A percentile compares a stretch with the other conserved stretches of the same genome.
Evolutionary conservation across 2,113 vertebrate species (phyloP).

Genomic region (Talpa occidentalis): DNA sequence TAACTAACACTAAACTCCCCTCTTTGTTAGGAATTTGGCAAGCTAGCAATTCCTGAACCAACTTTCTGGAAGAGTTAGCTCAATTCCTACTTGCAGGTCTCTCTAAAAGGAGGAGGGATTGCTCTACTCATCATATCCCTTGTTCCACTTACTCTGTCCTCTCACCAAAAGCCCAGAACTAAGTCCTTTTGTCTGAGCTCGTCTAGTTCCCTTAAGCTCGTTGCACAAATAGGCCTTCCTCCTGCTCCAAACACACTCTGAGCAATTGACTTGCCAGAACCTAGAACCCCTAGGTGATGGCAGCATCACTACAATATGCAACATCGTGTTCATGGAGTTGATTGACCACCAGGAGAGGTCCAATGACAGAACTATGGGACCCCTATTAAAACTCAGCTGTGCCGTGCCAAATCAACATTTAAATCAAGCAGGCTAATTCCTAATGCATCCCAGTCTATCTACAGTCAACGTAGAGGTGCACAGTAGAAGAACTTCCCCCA

Average conservation of each 20-base stretch:
- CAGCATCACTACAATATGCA: not conserved
- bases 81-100: not conserved
- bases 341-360: not conserved
- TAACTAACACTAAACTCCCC: slow-evolving; percentile 47
- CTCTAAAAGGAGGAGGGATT: not conserved
- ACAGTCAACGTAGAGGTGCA: not conserved
- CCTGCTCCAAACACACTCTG: not conserved
- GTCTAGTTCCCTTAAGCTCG: not conserved
- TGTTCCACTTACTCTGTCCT: not conserved
- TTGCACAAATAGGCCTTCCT: not conserved
- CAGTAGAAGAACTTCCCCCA: not conserved
- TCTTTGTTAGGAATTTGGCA: slow-evolving; percentile 58
- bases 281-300: not conserved
- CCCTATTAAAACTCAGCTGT: not conserved
- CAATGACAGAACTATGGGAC: not conserved
- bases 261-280: not conserved
- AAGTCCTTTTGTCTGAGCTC: not conserved
- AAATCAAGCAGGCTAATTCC: not conserved
- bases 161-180: not conserved
- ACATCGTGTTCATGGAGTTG: not conserved
- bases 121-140: not conserved
- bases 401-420: not conserved
- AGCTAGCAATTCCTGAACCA: slow-evolving; percentile 34
- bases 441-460: not conserved
- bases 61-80: slow-evolving; percentile 8